A percentile compares a stretch with the other conserved stretches of the same genome.
Evolutionary conservation across 2,113 vertebrate genomes (phyloP).

Genomic region (Pituophis catenifer): DNA sequence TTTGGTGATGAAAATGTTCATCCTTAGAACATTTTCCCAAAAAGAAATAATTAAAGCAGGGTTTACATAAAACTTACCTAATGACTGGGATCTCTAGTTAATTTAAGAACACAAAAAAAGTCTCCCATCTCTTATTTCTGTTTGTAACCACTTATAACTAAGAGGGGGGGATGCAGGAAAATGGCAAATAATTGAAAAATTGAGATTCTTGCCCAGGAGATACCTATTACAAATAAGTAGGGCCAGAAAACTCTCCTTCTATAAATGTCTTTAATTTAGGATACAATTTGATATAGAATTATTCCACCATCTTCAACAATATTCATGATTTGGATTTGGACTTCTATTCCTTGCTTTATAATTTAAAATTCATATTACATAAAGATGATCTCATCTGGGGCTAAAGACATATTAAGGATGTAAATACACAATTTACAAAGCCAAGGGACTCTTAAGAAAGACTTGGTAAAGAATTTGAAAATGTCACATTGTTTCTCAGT

Average conservation of each 20-base stretch:
- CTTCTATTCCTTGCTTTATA: neutral
- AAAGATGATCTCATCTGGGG: constrained; percentile 53
- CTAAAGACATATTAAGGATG: constrained; percentile 33
- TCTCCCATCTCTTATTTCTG: neutral
- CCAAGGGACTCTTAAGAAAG: constrained; percentile 66
- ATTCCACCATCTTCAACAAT: neutral
- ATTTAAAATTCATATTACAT: neutral
- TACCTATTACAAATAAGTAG: neutral
- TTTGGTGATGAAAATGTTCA: constrained; percentile 51
- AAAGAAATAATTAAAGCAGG: constrained; percentile 49
- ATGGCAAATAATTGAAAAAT: neutral
- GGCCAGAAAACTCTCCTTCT: neutral
- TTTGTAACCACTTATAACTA: neutral
- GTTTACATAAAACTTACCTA: constrained; percentile 37
- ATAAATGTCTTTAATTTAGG: neutral
- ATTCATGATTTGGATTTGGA: neutral
- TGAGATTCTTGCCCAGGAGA: neutral
- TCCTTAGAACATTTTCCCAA: neutral
- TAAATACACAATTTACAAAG: constrained; percentile 55
- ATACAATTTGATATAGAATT: neutral
- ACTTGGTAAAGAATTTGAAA: constrained; percentile 67
- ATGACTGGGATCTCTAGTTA: constrained; percentile 7
- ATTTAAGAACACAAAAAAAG: neutral
- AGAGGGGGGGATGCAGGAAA: neutral
- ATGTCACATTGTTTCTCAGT: constrained; percentile 61